Evolutionary conservation across 2,888 invertebrate genomes (phyloP), one percentile per base, ranked within the genome.

Genomic region (Hyalella azteca): DNA sequence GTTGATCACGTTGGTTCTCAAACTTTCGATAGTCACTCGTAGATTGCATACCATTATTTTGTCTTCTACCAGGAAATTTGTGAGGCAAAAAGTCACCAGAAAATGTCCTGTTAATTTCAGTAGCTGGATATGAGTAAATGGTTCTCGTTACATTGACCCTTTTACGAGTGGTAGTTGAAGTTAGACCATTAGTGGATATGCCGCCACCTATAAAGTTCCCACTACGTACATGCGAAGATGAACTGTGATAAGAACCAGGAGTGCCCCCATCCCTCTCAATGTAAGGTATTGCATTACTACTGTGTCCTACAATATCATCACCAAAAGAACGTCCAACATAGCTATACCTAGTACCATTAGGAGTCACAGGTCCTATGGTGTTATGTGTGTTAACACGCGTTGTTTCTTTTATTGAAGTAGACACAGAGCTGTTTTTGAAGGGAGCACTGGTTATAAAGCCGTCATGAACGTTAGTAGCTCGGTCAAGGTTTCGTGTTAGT

Each of bases 291-390:
- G 50, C 45, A 26, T 36, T 22, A 29, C 29, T 19, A 40, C 36
- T 41, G 39, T 83, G 83, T 26, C 83, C 83, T n/a, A 80, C 80
- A 22, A 83, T 78, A 45, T 81, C 81, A 40, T 79, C 60, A 11
- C 81, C 83, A 60, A 80, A 81, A 29, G 79, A 48, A 40, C 81
- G 83, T n/a, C 81, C 81, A 66, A 83, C 83, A 49, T 81, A 83
- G 75, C 81, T 83, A 49, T 81, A 80, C 54, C 73, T 73, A 48
- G 78, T 49, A 40, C 78, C 78, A 60, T 60, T 78, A 59, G 54
- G 49, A 22, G 54, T 36, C 3, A 73, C 77, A 29, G 79, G 50
- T 0, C 78, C 77, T 22, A 80, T 73, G 11, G 80, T 78, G 50
- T 75, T 81, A 32, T 76, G 40, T 26, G 73, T 45, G 5, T 32